Evolutionary conservation across 2,888 invertebrate genomes (phyloP), one percentile per base, ranked within the genome.

Genomic region (Aporophyla lueneburgensis): DNA sequence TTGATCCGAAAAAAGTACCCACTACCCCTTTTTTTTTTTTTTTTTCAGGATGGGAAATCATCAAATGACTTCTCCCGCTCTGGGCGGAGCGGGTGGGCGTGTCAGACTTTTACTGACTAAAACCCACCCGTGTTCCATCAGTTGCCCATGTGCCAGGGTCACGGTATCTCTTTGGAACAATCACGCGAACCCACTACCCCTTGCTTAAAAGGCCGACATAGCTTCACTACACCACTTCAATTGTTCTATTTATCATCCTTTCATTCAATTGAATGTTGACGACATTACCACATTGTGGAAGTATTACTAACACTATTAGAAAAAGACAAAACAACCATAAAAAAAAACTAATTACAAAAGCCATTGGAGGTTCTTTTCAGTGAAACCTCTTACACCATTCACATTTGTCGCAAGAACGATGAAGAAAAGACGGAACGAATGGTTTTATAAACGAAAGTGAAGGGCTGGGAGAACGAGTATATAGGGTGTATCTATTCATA

Each of bases 361-460:
- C 27, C 12, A 61, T 65, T 71, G 33, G 53, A 73, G 43, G 59
- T 73, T 71, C 59, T 63, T 74, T 82, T 83, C 73, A 81, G 49
- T 65, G 61, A 61, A 78, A 78, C 71, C n/a, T 74, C 76, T 85
- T 78, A 59, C 80, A 78, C 71, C 72, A 85, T 72, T 65, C 61
- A 62, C 5, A 61, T 24, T 27, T 53, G 27, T 81, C 76, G 85
- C 81, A 85, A 84, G 86, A 85, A 70, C 71, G 72, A 63, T 76
- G 74, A 76, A 83, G 65, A 72, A 80, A 81, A 76, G 78, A 83
- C 46, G 63, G 74, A 78, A 83, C 46, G 76, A 73, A 84, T 61
- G 65, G 77, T 83, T 83, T 77, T 74, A 81, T 58, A 86, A 85
- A 81, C 40, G 74, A 79, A 86, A 81, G 85, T 84, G 76, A 85